Evolutionary conservation across 2,888 invertebrate genomes (phyloP).

Genomic region (Protodeltote pygarga): DNA sequence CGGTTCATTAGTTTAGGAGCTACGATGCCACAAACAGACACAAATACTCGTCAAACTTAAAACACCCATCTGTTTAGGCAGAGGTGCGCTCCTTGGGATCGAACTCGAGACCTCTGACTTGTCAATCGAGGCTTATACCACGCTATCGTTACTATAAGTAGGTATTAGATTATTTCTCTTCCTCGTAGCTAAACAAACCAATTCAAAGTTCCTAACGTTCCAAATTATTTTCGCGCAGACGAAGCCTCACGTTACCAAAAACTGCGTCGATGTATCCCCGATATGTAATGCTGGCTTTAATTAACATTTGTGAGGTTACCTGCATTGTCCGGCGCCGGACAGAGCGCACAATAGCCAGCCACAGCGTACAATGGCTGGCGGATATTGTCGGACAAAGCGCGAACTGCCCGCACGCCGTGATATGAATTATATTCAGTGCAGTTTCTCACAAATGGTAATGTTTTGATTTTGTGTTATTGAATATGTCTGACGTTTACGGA

Average conservation of each 20-base stretch:
- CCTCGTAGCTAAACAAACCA: too few relatives aligned
- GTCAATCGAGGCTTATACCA: too few relatives aligned
- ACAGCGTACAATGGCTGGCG: conserved; percentile 31
- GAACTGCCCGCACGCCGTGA: not conserved
- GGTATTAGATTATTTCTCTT: too few relatives aligned
- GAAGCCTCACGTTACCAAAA: not conserved
- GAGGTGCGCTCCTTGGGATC: too few relatives aligned
- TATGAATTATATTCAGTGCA: conserved; percentile 39
- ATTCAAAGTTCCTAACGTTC: too few relatives aligned
- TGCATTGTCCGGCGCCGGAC: conserved; percentile 24
- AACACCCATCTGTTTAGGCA: too few relatives aligned
- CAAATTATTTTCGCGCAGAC: not conserved
- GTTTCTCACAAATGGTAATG: conserved; percentile 25
- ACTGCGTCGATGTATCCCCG: not conserved
- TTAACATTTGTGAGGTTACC: conserved; percentile 42
- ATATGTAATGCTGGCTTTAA: conserved; percentile 33
- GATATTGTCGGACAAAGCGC: conserved; percentile 30
- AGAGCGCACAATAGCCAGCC: conserved; percentile 21
- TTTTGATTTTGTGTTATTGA: conserved; percentile 13
- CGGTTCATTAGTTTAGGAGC: too few relatives aligned
- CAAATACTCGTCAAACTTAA: too few relatives aligned
- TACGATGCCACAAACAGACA: too few relatives aligned
- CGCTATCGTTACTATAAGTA: too few relatives aligned
- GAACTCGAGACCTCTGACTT: too few relatives aligned
- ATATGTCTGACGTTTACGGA: not conserved